Evolutionary conservation across 2,888 invertebrate species (phyloP), one percentile per base, ranked within the genome.

Genomic region (Trimorus sp.): DNA sequence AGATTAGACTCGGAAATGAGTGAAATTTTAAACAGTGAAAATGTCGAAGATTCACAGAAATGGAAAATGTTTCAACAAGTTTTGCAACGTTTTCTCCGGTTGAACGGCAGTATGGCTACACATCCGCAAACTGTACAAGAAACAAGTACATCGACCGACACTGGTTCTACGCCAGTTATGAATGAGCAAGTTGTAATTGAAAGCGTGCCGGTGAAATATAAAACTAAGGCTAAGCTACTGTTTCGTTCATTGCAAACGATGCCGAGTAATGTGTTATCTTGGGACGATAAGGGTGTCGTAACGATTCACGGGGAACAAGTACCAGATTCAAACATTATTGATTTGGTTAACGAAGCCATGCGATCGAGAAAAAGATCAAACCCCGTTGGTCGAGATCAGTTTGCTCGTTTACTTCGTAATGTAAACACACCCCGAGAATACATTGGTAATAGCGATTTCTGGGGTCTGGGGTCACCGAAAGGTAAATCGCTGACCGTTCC

Each of bases 301-400:
- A 54, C 60, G 0, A 63, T 74, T 7, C n/a, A 58, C 12, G 77
- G 77, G 0, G 9, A 12, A 15, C 2, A 26, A 1, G 37, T 71
- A 12, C n/a, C 12, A 1, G 56, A 48, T 1, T 56, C 56, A 1
- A 79, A 76, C 11, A 75, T 82, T 12, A 49, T 75, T 5, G 70
- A 70, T 36, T 59, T 82, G 26, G 40, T 81, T 1, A 81, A 81
- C 40, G 81, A 77, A 0, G 60, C 68, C 0, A 77, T 77, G 53
- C 14, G 60, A 12, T 8, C n/a, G 0, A 60, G 66, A 68, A 79
- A 79, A 68, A 36, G 12, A 0, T 6, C 58, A 1, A 63, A 7
- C 9, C 16, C 71, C 1, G n/a, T 40, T 8, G 70, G 77, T 3
- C 45, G 62, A 9, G 15, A 16, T 9, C 62, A 58, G 36, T 77